Evolutionary conservation across 2,888 invertebrate genomes (phyloP).

Genomic region (Torymus auratus): DNA sequence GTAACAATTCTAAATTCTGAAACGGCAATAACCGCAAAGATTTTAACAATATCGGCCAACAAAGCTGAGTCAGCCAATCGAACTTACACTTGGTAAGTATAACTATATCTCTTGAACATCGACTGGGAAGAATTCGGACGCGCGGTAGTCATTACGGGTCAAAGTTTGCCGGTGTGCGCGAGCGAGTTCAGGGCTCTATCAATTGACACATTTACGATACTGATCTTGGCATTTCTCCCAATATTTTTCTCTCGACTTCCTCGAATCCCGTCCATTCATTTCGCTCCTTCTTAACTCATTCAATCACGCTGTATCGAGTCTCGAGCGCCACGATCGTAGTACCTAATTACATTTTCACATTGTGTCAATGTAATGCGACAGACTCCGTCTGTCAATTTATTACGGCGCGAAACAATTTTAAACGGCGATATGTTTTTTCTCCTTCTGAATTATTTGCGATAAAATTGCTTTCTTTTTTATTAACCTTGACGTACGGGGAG

Average conservation of each 20-base stretch:
- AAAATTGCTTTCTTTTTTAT: too few species aligned
- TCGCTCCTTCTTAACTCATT: constrained; percentile 27
- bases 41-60: too few species aligned
- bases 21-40: too few species aligned
- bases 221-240: constrained; percentile 47
- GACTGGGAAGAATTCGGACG: constrained; percentile 10
- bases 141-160: constrained; percentile 26
- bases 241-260: constrained; percentile 41
- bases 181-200: constrained; percentile 49
- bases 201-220: constrained; percentile 56
- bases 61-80: too few species aligned
- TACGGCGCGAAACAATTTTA: too few species aligned
- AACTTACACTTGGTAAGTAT: neutral
- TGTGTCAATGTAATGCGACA: too few species aligned
- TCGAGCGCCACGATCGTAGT: neutral
- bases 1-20: too few species aligned
- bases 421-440: too few species aligned
- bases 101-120: constrained; percentile 8
- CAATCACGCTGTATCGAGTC: neutral
- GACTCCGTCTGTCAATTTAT: too few species aligned
- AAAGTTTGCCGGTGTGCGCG: constrained; percentile 19
- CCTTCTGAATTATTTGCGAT: too few species aligned
- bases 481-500: too few species aligned
- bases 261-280: constrained; percentile 32
- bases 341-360: constrained; percentile 2